Conservation (phyloP, 1,140 invertebrate genomes). For the Danaus plexippus region DNA sequence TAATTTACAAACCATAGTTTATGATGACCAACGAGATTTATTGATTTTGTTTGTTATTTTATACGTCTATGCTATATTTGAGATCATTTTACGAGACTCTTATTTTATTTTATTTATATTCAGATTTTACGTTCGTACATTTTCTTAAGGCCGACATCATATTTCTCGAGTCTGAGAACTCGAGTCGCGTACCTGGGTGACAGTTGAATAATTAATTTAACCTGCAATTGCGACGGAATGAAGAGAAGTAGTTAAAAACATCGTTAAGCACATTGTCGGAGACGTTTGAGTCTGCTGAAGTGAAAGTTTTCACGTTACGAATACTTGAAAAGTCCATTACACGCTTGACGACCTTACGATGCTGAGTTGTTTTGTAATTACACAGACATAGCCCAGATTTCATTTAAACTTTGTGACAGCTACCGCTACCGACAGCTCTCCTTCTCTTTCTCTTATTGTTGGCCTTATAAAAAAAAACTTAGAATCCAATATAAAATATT, state of each 20-base stretch:
- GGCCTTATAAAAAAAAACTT: too few species aligned
- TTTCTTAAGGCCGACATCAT: too few species aligned
- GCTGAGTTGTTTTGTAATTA: slow-evolving; percentile 61
- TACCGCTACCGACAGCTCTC: slow-evolving; percentile 41
- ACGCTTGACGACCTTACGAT: slow-evolving; percentile 55
- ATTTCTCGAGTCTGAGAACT: neutral
- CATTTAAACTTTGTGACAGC: slow-evolving; percentile 65
- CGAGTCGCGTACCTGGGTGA: slow-evolving; percentile 14
- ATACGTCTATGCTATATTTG: too few species aligned
- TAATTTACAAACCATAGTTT: slow-evolving; percentile 20
- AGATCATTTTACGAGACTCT: too few species aligned
- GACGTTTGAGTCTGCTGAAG: slow-evolving; percentile 54
- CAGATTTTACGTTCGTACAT: too few species aligned
- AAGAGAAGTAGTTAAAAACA: slow-evolving; percentile 65
- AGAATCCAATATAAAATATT: too few species aligned
- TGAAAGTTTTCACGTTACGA: slow-evolving; percentile 66
- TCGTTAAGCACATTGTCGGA: slow-evolving; percentile 64
- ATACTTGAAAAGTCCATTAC: slow-evolving; percentile 70
- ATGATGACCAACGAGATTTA: neutral
- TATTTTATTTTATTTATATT: too few species aligned
- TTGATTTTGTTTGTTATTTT: too few species aligned
- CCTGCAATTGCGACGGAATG: slow-evolving; percentile 46
- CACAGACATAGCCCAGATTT: slow-evolving; percentile 62
- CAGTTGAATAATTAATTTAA: slow-evolving; percentile 52
- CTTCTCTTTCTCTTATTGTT: too few species aligned